phyloP scores from a whole-genome alignment of 2,113 vertebrate species.

The Rhinolophus ferrumequinum region DNA sequence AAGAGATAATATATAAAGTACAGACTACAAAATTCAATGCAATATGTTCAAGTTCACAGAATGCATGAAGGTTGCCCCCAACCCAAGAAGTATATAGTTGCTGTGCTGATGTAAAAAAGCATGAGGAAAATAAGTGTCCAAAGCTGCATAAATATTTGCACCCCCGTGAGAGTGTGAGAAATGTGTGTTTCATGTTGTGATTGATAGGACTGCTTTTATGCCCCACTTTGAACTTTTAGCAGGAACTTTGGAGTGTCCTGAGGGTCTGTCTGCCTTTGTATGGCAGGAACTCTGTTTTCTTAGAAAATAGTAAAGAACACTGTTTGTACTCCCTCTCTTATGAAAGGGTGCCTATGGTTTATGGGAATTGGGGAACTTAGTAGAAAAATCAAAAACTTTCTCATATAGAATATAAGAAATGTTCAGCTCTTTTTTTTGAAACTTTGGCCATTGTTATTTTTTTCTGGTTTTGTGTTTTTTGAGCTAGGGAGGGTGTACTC shows the following conservation, averaged over 20 bases:
- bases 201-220: slow-evolving; percentile 73
- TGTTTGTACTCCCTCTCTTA: slow-evolving; percentile 54
- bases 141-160: slow-evolving; percentile 82
- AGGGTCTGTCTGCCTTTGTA: slow-evolving; percentile 44
- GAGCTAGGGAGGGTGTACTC: not conserved
- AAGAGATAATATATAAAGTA: slow-evolving; percentile 39
- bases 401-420: slow-evolving; percentile 13
- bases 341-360: slow-evolving; percentile 59
- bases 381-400: slow-evolving; percentile 20
- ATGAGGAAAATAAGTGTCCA: slow-evolving; percentile 70
- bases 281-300: slow-evolving; percentile 75
- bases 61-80: not conserved
- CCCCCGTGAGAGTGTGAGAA: slow-evolving; percentile 65
- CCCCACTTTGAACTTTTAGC: slow-evolving; percentile 81
- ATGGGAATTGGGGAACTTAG: slow-evolving; percentile 37
- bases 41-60: slow-evolving; percentile 50
- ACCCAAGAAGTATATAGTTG: slow-evolving; percentile 57
- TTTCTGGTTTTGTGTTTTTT: not conserved
- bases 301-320: slow-evolving; percentile 73
- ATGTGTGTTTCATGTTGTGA: slow-evolving; percentile 72
- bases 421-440: slow-evolving; percentile 21
- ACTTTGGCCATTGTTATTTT: not conserved
- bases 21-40: not conserved
- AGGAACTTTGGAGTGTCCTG: slow-evolving; percentile 67
- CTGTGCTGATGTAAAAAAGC: slow-evolving; percentile 48